Evolutionary conservation across 2,888 invertebrate genomes (phyloP).

Genomic region (Drosophila differens): DNA sequence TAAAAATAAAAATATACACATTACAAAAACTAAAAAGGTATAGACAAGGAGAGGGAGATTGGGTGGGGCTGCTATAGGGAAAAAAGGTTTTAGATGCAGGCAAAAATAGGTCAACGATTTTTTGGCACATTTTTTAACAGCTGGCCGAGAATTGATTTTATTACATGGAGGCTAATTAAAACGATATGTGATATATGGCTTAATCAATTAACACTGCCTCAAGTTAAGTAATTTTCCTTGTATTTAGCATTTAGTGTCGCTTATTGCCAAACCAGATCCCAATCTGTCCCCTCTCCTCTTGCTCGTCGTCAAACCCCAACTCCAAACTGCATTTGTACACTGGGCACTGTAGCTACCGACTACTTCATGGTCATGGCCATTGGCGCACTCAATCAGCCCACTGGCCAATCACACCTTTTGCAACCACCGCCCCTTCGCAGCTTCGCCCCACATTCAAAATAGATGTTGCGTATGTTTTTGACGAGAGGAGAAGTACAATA

Average conservation of each 20-base stretch:
- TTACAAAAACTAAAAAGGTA: not conserved
- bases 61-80: not conserved
- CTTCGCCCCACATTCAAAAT: not conserved
- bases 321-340: not conserved
- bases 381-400: not conserved
- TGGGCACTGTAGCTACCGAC: not conserved
- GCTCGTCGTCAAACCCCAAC: not conserved
- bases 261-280: not conserved
- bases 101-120: constrained; percentile 40
- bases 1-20: constrained; percentile 17
- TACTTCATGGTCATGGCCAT: constrained; percentile 51
- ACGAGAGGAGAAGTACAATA: constrained; percentile 32
- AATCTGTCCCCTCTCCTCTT: not conserved
- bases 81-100: not conserved
- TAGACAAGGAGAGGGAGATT: constrained; percentile 9
- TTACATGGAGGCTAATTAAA: constrained; percentile 13
- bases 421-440: no score
- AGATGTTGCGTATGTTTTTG: constrained; percentile 2
- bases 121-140: constrained; percentile 22
- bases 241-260: not conserved
- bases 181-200: constrained; percentile 10
- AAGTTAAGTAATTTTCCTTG: constrained; percentile 3
- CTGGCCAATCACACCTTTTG: not conserved
- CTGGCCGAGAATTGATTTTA: constrained; percentile 27
- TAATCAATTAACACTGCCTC: constrained; percentile 46